phyloP scores from a whole-genome alignment of 2,113 vertebrate species.

The Microtus pennsylvanicus region DNA sequence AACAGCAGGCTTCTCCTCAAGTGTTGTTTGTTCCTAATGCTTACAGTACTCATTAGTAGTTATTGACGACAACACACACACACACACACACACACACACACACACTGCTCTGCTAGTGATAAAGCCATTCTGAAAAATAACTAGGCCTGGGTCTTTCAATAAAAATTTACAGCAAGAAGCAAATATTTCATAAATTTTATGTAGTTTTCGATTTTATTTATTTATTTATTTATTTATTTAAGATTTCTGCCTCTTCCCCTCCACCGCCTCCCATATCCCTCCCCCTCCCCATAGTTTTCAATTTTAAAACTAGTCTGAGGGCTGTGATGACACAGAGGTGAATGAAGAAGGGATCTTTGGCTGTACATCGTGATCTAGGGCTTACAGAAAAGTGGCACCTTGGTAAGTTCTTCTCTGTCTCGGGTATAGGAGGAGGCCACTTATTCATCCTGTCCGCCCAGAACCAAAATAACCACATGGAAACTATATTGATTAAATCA shows the following conservation, averaged over 20 bases:
- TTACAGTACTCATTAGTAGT: not conserved
- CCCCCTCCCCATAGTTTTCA: not conserved
- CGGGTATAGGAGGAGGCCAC: too few species aligned
- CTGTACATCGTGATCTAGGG: not conserved
- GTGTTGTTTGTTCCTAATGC: not conserved
- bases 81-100: not conserved
- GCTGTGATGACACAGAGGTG: not conserved
- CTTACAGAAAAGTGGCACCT: not conserved
- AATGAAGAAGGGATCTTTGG: not conserved
- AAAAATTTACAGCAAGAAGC: constrained; percentile 11
- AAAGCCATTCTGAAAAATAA: constrained; percentile 21
- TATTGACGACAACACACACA: not conserved
- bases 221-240: not conserved
- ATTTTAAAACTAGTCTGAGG: constrained; percentile 18
- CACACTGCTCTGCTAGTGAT: not conserved
- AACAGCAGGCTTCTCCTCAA: not conserved
- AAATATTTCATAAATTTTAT: not conserved
- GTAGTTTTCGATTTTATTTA: not conserved
- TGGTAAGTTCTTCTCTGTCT: not conserved
- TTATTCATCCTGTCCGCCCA: too few species aligned
- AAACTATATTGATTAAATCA: too few species aligned
- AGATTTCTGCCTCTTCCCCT: too few species aligned
- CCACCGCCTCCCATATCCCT: too few species aligned
- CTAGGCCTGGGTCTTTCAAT: not conserved
- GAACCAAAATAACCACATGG: too few species aligned